phyloP scores from a whole-genome alignment of 2,888 invertebrate genomes.

The Megaustenia siamemsis region DNA sequence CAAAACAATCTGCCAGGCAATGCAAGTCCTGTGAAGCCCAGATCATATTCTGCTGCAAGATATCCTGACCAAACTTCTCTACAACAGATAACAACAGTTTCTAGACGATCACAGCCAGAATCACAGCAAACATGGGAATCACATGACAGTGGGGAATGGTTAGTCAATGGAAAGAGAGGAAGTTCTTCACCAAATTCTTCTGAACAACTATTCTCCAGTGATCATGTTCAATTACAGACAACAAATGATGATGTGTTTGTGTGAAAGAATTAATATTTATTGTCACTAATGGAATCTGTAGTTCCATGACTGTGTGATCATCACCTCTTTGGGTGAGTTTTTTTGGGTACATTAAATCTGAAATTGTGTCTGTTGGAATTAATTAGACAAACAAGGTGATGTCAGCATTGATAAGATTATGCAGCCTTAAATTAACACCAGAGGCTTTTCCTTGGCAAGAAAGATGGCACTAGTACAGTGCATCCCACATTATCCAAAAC shows the following conservation, averaged over 20 bases:
- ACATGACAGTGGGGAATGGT: neutral
- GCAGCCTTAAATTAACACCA: too few species aligned
- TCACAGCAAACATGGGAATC: neutral
- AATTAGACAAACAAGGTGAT: too few species aligned
- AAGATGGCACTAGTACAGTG: too few species aligned
- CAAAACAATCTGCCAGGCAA: neutral
- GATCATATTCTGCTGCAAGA: neutral
- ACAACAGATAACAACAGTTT: neutral
- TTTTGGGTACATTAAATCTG: too few species aligned
- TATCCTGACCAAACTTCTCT: neutral
- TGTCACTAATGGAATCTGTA: too few species aligned
- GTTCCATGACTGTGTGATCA: too few species aligned
- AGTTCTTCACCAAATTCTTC: neutral
- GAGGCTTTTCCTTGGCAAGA: too few species aligned
- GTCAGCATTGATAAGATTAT: too few species aligned
- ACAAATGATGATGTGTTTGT: constrained; percentile 28
- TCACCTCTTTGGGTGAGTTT: too few species aligned
- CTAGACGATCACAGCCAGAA: neutral
- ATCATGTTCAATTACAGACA: neutral
- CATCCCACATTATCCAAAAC: too few species aligned
- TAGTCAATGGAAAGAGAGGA: neutral
- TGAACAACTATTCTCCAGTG: neutral
- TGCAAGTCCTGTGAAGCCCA: neutral
- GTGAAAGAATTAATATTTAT: neutral
- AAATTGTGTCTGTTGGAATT: too few species aligned